Evolutionary conservation across 2,113 vertebrate genomes (phyloP).

Genomic region (Ailuropoda melanoleuca): DNA sequence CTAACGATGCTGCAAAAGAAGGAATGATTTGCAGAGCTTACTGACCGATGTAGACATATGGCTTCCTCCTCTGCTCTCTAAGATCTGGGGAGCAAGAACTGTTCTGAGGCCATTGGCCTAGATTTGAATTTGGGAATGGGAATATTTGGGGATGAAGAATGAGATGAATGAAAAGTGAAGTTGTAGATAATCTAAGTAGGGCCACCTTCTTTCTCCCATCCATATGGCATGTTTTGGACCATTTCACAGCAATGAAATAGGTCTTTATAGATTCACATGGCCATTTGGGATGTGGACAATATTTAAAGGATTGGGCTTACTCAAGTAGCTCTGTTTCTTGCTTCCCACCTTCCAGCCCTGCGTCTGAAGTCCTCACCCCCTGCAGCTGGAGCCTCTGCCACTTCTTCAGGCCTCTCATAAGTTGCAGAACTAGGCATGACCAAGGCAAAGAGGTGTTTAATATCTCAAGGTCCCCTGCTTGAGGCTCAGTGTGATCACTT

Average conservation of each 20-base stretch:
- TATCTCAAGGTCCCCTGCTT: neutral
- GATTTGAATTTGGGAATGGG: neutral
- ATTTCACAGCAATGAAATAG: neutral
- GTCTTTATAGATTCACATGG: neutral
- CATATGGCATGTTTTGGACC: neutral
- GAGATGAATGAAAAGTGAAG: neutral
- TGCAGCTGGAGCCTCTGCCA: neutral
- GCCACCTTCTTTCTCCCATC: neutral
- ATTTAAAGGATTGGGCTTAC: neutral
- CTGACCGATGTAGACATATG: accelerated
- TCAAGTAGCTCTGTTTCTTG: neutral
- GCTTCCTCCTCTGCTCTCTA: neutral
- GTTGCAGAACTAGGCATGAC: neutral
- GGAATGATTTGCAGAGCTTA: neutral
- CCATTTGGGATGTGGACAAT: neutral
- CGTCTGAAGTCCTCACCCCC: neutral
- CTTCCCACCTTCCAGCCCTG: neutral
- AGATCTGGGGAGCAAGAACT: neutral
- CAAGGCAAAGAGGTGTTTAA: neutral
- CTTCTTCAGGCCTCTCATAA: neutral
- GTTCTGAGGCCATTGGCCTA: neutral
- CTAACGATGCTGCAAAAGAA: neutral
- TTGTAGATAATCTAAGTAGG: neutral
- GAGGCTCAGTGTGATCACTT: neutral
- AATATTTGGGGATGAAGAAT: neutral